Base-by-base conservation (phyloP, 2,797 vertebrate genomes). In the Pempheris klunzingeri region DNA sequence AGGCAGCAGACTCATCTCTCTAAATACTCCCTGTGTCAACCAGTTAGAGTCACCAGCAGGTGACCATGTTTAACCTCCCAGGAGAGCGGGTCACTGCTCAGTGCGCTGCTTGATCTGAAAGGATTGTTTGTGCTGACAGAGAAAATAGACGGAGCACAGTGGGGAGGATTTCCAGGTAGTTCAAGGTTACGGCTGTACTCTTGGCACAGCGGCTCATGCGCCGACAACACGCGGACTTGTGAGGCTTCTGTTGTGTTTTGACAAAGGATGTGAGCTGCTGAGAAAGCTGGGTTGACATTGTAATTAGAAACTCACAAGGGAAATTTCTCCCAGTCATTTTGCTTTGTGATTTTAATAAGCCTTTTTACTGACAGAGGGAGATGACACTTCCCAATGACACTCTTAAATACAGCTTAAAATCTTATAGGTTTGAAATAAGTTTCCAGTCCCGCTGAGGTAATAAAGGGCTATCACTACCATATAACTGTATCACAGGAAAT, bases 131-230 rank as follows among this genome's bases (percentile, higher is more conserved):
- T 71, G 17, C n/a, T 59, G 50, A 70, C 38, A 68, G 66, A 73
- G 58, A 81, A 81, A 83, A 77, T 59, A 85, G 78, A 85, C 8
- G 32, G 55, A 70, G 63, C 54, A 7, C 46, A 7, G 71, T 4
- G 47, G 86, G 80, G 72, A 71, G 52, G 54, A 72, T 73, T 87
- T 60, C 66, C 66, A 70, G 73, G 76, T 69, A 77, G 83, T 80
- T 87, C 86, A 88, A 92, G 88, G 88, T 88, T 80, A 85, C 83
- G 82, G 58, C 69, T 18, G 52, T 71, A 50, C 66, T 68, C 67
- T 44, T 26, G 50, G 46, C 43, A 44, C 47, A 15, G 50, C 3
- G 1, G 12, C 44, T 43, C 22, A 4, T 36, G 32, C n/a, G n/a
- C 17, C 6, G 66, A 22, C 11, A 6, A 44, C 53, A 43, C 7